Evolutionary conservation across 2,113 vertebrate species (phyloP).

Genomic region (Daubentonia madagascariensis): DNA sequence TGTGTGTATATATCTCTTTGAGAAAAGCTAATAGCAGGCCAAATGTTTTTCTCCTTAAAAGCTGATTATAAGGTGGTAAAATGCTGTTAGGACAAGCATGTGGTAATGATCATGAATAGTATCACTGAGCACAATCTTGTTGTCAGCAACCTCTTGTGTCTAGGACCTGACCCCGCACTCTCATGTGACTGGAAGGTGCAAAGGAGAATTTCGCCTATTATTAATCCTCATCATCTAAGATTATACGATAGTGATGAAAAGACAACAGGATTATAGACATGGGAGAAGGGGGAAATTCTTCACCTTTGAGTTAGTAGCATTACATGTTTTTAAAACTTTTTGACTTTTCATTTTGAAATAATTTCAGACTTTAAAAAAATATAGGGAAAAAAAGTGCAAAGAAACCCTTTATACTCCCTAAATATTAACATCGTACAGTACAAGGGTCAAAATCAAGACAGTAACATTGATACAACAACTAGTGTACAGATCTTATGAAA

Average conservation of each 20-base stretch:
- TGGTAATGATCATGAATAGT: background rate
- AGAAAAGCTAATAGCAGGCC: background rate
- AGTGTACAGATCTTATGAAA: background rate
- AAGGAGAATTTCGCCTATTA: background rate
- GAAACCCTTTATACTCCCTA: background rate
- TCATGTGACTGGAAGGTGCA: background rate
- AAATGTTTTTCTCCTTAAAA: background rate
- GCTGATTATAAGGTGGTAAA: background rate
- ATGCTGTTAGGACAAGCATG: background rate
- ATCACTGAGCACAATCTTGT: rapidly evolving
- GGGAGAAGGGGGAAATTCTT: background rate
- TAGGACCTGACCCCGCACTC: background rate
- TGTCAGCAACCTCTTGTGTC: rapidly evolving
- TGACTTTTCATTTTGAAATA: background rate
- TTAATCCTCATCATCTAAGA: background rate
- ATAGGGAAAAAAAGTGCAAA: background rate
- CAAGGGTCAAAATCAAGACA: background rate
- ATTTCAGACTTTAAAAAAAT: background rate
- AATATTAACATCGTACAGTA: background rate
- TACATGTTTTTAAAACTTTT: background rate
- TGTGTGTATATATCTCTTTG: background rate
- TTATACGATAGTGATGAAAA: background rate
- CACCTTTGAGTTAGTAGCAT: background rate
- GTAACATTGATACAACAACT: background rate
- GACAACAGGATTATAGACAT: background rate